phyloP scores from a whole-genome alignment of 2,888 invertebrate species.

The Fabriciana adippe region DNA sequence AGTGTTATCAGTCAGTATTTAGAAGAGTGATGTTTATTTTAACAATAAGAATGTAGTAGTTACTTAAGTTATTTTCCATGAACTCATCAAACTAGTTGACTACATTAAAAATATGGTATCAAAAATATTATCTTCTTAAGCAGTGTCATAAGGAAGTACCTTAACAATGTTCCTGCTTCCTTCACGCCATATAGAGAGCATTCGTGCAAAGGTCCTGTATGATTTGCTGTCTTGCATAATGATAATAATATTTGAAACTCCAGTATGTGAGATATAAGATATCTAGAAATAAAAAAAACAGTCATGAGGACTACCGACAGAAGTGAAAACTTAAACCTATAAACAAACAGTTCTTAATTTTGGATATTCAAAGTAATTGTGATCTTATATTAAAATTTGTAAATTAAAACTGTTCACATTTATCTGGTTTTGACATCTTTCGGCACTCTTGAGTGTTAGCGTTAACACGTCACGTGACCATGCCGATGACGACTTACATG shows the following conservation, averaged over 20 bases:
- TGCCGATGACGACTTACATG: too few species aligned
- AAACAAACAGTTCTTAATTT: too few species aligned
- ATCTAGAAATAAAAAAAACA: conserved; percentile 56
- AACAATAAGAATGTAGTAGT: conserved; percentile 6
- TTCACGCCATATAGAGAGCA: conserved; percentile 87
- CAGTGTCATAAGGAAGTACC: conserved; percentile 57
- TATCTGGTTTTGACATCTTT: too few species aligned
- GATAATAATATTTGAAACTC: conserved; percentile 90
- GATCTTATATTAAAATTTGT: too few species aligned
- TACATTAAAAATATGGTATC: conserved; percentile 16
- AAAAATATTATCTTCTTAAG: conserved; percentile 14
- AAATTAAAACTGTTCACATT: too few species aligned
- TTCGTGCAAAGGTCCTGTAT: conserved; percentile 85
- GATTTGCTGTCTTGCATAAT: conserved; percentile 85
- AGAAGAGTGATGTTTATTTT: conserved; percentile 7
- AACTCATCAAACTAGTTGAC: conserved; percentile 1
- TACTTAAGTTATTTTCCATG: conserved; percentile 15
- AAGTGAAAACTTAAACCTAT: too few species aligned
- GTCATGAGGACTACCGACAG: too few species aligned
- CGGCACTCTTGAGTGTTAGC: too few species aligned
- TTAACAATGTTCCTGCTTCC: conserved; percentile 85
- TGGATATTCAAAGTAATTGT: too few species aligned
- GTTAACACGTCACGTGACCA: too few species aligned
- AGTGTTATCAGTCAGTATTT: not conserved
- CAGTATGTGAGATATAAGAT: conserved; percentile 86